Evolutionary conservation across 37 sponge, comb jelly and placozoan genomes (phyloP), one percentile per base, ranked within the genome.

Genomic region (Theonella swinhoei): DNA sequence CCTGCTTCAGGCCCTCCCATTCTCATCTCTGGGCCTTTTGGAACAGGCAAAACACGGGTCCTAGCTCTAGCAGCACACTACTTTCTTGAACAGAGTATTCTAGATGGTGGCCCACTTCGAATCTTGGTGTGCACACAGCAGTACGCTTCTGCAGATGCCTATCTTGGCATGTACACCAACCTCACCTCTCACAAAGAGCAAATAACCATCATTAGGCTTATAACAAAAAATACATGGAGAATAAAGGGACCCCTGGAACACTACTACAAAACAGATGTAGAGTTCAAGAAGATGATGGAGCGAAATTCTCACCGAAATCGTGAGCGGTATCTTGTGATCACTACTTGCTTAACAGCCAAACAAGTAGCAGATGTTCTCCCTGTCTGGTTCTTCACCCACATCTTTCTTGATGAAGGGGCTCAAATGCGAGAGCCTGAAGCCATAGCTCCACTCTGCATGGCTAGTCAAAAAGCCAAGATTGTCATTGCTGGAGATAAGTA

Each of bases 381-480:
- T 31, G 9, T 22, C 19, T 67, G 70, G 14, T 84, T 39, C 39
- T 90, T 90, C 67, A 90, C 90, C 17, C 90, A 90, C 63, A 90
- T 90, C 35, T 42, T 90, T 19, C 36, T 90, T 1, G 90, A 90
- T 62, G 90, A 90, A 67, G 90, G 81, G 9, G 90, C 90, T 31
- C 90, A 81, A 42, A 54, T 37, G 1, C 29, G 74, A 35, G 90
- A 90, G 64, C 90, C 90, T 35, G 90, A 90, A 39, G 38, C 75
- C 22, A 64, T 80, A 17, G 80, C 80, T 42, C 66, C 90, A 3
- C 63, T 90, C 37, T 80, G 70, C 59, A 33, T 84, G 34, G 90
- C 90, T 25, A 71, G 58, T 25, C 28, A 32, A 3, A 60, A 75
- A 62, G 85, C 90, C 3, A 84, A 80, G 75, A 79, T 90, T 59